These are phyloP conservation scores for Tachina fera DNA, from an alignment of 2,888 invertebrate genomes.

Conservation along the genomic window DNA sequence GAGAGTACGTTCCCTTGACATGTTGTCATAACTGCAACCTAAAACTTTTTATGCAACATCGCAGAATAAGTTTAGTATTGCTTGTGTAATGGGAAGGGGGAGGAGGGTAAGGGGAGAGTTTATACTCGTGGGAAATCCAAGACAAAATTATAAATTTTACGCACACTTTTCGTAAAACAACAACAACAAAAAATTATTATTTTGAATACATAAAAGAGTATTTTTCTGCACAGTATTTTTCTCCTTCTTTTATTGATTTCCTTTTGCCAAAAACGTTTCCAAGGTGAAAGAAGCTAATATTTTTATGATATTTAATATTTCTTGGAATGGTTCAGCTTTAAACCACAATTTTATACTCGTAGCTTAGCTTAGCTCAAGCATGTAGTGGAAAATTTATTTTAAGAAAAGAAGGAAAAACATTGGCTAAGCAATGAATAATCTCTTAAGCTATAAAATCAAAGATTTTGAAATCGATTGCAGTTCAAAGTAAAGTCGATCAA, in stretches of 20 bases:
- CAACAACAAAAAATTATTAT: too few species aligned
- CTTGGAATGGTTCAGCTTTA: neutral
- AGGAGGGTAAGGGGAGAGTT: neutral
- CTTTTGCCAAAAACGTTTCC: neutral
- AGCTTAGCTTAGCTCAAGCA: neutral
- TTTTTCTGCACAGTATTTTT: neutral
- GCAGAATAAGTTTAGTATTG: neutral
- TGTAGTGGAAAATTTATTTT: constrained; percentile 3
- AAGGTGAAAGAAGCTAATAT: neutral
- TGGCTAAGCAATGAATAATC: neutral
- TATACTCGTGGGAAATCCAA: neutral
- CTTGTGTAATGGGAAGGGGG: neutral
- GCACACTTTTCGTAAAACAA: too few species aligned
- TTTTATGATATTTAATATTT: constrained; percentile 8
- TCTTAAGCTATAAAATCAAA: neutral
- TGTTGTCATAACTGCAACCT: neutral
- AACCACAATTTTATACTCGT: neutral
- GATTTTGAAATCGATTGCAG: neutral
- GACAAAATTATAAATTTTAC: too few species aligned
- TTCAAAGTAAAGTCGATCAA: too few species aligned
- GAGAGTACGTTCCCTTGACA: neutral
- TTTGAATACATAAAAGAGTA: neutral
- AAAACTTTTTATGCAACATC: neutral
- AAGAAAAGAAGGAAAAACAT: neutral
- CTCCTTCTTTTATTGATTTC: neutral